Evolutionary conservation across 2,888 invertebrate species (phyloP).

Genomic region (Maniola hyperantus): DNA sequence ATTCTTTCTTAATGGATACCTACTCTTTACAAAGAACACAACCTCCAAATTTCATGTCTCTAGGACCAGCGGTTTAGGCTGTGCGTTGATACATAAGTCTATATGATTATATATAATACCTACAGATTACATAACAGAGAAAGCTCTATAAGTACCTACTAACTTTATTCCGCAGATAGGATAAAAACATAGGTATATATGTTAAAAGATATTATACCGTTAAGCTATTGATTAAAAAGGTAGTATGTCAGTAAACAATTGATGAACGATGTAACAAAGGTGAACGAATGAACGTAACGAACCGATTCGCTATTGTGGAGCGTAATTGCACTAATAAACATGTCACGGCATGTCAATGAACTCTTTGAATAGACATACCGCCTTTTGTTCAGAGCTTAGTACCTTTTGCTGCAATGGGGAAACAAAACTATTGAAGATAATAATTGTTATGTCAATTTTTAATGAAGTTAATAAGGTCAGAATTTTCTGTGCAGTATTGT

Average conservation of each 20-base stretch:
- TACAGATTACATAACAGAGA: too few species aligned
- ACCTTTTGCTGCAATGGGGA: neutral
- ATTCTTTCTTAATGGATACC: too few species aligned
- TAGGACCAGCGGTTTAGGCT: too few species aligned
- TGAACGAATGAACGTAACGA: conserved; percentile 27
- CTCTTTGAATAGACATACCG: conserved; percentile 32
- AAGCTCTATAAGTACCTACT: too few species aligned
- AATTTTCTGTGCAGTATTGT: neutral
- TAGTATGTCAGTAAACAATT: neutral
- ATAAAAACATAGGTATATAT: too few species aligned
- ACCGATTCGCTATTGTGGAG: conserved; percentile 31
- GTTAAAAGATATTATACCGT: too few species aligned
- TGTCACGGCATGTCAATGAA: conserved; percentile 41
- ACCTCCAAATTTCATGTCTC: too few species aligned
- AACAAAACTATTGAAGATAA: neutral
- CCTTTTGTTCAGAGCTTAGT: conserved; percentile 28
- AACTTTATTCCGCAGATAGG: too few species aligned
- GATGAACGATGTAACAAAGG: conserved; percentile 4
- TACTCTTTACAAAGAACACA: too few species aligned
- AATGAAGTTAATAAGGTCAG: neutral
- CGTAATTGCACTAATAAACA: conserved; percentile 41
- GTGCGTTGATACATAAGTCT: too few species aligned
- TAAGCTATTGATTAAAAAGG: too few species aligned
- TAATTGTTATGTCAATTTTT: neutral
- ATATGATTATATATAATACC: too few species aligned